phyloP scores from a whole-genome alignment of 2,113 vertebrate species.

The Formicarius rufipectus region DNA sequence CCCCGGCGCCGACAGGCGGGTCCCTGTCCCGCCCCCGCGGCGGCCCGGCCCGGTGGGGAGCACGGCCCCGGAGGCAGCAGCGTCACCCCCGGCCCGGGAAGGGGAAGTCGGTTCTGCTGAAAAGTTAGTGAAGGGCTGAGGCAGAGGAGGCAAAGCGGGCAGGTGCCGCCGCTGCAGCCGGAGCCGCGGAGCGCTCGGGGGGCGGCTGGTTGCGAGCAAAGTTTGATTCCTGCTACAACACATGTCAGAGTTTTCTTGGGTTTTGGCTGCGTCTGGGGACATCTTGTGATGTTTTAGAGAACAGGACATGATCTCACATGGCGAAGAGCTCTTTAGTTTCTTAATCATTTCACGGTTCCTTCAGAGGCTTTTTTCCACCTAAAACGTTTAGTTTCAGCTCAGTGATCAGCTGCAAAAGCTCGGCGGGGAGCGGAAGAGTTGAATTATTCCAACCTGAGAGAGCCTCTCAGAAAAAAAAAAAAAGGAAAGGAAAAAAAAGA shows the following conservation, averaged over 20 bases:
- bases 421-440: constrained; percentile 97
- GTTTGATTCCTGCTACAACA: constrained; percentile 70
- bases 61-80: background rate
- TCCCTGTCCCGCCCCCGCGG: background rate
- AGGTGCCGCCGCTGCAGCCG: background rate
- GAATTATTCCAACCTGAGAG: constrained; percentile 94
- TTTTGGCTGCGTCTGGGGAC: constrained; percentile 82
- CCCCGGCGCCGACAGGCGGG: too few species aligned
- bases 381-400: constrained; percentile 99
- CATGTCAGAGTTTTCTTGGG: constrained; percentile 77
- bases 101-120: constrained; percentile 19
- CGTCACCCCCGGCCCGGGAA: background rate
- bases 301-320: constrained; percentile 94
- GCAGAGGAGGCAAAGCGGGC: background rate
- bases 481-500: background rate
- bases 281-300: constrained; percentile 81
- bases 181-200: background rate
- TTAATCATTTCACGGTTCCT: constrained; percentile 99
- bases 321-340: constrained; percentile 92
- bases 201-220: constrained; percentile 15
- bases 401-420: constrained; percentile 96
- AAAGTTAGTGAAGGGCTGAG: constrained; percentile 22
- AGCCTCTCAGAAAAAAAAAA: constrained; percentile 67
- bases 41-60: background rate
- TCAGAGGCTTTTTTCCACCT: constrained; percentile 97